Percentiles rank a stretch among this genome's conserved stretches.
Conservation (phyloP, 2,113 vertebrate genomes). For the Puntigrus tetrazona region DNA sequence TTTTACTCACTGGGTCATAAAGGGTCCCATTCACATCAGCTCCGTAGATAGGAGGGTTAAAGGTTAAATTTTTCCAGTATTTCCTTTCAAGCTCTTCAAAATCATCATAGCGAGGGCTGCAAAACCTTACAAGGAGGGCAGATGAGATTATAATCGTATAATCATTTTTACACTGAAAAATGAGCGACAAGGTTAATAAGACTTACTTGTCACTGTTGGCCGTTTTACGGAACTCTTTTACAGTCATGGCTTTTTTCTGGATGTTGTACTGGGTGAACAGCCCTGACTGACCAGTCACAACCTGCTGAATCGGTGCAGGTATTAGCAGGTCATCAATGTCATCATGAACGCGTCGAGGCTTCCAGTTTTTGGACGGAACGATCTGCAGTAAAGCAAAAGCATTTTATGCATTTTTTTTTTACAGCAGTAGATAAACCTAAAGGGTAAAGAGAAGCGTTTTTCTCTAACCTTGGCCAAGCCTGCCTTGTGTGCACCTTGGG, state of each 20-base stretch:
- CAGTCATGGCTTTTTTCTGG: constrained; percentile 97
- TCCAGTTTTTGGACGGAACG: constrained; percentile 93
- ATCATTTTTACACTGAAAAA: background rate
- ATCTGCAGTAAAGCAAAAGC: constrained; percentile 73
- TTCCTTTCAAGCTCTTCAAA: constrained; percentile 96
- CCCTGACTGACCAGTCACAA: constrained; percentile 95
- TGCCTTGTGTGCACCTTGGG: constrained; percentile 90
- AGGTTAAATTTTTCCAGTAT: constrained; percentile 97
- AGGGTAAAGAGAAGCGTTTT: background rate
- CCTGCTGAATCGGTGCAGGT: constrained; percentile 95
- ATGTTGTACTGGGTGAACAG: constrained; percentile 99
- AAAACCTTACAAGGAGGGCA: constrained; percentile 77
- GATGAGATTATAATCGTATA: too few species aligned
- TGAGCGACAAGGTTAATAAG: background rate
- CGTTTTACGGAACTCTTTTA: constrained; percentile 90
- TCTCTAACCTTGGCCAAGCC: constrained; percentile 88
- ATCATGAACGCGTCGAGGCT: constrained; percentile 86
- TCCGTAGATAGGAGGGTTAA: constrained; percentile 94
- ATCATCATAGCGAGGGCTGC: constrained; percentile 87
- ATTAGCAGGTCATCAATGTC: constrained; percentile 93
- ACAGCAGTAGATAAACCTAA: background rate
- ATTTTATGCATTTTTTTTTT: background rate
- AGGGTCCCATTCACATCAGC: constrained; percentile 94
- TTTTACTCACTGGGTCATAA: constrained; percentile 85
- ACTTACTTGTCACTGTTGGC: constrained; percentile 93